phyloP scores from a whole-genome alignment of 2,888 invertebrate genomes.

The Hyposoter didymator region DNA sequence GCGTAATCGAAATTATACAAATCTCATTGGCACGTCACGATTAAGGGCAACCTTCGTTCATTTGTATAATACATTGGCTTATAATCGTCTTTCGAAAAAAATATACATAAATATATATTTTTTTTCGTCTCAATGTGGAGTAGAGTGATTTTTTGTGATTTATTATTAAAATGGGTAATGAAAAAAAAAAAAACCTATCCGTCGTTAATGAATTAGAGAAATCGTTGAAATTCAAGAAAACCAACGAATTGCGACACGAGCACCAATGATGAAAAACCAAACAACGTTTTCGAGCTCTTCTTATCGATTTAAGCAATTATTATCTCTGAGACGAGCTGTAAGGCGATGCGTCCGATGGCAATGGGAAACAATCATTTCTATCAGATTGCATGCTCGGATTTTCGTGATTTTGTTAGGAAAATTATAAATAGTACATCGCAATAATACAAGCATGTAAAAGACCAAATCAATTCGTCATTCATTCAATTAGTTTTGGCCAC shows the following conservation, averaged over 20 bases:
- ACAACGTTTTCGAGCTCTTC: background rate
- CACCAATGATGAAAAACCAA: background rate
- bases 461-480: background rate
- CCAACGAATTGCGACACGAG: background rate
- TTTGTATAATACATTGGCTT: slow-evolving; percentile 60
- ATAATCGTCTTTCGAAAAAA: slow-evolving; percentile 48
- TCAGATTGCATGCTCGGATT: background rate
- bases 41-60: slow-evolving; percentile 44
- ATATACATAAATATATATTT: background rate
- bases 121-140: slow-evolving; percentile 44
- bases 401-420: slow-evolving; percentile 18
- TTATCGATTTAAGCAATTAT: background rate
- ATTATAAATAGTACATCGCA: slow-evolving; percentile 14
- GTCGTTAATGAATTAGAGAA: slow-evolving; percentile 11
- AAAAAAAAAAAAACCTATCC: slow-evolving; percentile 15
- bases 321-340: background rate
- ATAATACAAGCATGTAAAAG: slow-evolving; percentile 5
- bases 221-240: slow-evolving; percentile 4
- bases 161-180: slow-evolving; percentile 6
- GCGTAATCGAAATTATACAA: slow-evolving; percentile 34
- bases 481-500: background rate
- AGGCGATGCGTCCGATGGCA: background rate
- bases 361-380: background rate
- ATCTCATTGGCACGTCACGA: slow-evolving; percentile 4
- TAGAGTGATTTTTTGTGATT: slow-evolving; percentile 55